These are phyloP conservation scores for Linnaemya vulpina DNA, from an alignment of 2,888 invertebrate species.

Conservation along the genomic window DNA sequence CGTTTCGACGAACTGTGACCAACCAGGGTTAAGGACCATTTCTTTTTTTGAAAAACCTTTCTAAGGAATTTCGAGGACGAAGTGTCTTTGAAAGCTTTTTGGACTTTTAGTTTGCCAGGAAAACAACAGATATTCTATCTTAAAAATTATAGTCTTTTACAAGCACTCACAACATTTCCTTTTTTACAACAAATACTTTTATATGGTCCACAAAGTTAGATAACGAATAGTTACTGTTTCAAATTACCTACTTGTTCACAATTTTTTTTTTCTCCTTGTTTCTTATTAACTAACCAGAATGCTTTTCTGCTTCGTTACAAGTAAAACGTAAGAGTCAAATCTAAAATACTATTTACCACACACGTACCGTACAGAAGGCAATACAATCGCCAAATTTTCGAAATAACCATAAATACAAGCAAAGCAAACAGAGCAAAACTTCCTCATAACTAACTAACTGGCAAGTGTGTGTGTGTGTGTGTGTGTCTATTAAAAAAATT, in stretches of 20 bases:
- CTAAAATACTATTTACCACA: not conserved
- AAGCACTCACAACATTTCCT: no score
- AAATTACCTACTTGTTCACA: not conserved
- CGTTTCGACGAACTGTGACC: no score
- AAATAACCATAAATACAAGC: constrained; percentile 21
- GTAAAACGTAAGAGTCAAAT: not conserved
- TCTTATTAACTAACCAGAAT: not conserved
- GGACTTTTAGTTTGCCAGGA: no score
- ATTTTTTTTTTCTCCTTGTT: not conserved
- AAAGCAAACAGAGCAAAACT: constrained; percentile 64
- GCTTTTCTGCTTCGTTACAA: not conserved
- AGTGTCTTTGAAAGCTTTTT: no score
- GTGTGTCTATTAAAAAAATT: no score
- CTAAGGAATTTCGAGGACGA: no score
- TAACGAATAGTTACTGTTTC: not conserved
- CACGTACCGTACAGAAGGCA: constrained; percentile 27
- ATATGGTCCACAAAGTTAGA: not conserved
- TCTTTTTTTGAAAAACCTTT: no score
- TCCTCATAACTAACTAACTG: constrained; percentile 31
- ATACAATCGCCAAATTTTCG: constrained; percentile 33
- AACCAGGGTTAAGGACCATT: no score
- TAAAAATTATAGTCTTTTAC: not conserved
- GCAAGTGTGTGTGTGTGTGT: no score
- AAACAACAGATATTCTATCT: not conserved
- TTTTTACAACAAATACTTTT: not conserved